Evolutionary conservation across 2,113 vertebrate genomes (phyloP), one percentile per base, ranked within the genome.

Genomic region (Zapus hudsonius): DNA sequence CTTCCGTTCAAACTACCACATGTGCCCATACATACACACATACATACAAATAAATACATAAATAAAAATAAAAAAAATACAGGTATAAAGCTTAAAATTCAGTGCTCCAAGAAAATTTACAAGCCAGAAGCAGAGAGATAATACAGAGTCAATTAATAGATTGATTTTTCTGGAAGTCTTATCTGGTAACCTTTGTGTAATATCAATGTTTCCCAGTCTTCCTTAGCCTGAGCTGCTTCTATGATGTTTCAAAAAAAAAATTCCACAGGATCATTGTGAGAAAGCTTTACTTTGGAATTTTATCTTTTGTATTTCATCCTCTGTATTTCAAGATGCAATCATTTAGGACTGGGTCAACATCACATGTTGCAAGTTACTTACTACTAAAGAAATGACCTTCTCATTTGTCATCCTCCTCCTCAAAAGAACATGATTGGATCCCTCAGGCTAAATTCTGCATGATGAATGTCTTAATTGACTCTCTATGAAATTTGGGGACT

Each of bases 31-130:
- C 52, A 8, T 12, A 47, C 47, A 47, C 47, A 47, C 47, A 47
- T 12, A 47, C 47, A 47, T 12, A 47, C 47, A 47, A 47, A 47
- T 52, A 15, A 52, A 12, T 52, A 52, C 80, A 78, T 84, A 9
- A 69, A 23, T 17, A 29, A 13, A 22, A 31, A 10, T 52, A 22
- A 91, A 67, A 52, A 52, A 52, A 52, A 57, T 55, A 25, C 1
- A 80, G 29, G 20, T 90, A 57, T 29, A 83, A 92, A 16, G n/a
- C 85, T 92, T 80, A 36, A 55, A 86, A 47, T 44, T 72, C 29
- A 20, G 25, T 63, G 73, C 79, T 86, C 33, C 6, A 42, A 84
- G 64, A 74, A 25, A 13, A 72, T 75, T 90, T 88, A 63, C 33
- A 95, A 36, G 36, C 64, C 38, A 83, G 85, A 92, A 79, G 76